These are phyloP conservation scores for Octodon degus DNA, from an alignment of 2,113 vertebrate species.

Conservation along the genomic window DNA sequence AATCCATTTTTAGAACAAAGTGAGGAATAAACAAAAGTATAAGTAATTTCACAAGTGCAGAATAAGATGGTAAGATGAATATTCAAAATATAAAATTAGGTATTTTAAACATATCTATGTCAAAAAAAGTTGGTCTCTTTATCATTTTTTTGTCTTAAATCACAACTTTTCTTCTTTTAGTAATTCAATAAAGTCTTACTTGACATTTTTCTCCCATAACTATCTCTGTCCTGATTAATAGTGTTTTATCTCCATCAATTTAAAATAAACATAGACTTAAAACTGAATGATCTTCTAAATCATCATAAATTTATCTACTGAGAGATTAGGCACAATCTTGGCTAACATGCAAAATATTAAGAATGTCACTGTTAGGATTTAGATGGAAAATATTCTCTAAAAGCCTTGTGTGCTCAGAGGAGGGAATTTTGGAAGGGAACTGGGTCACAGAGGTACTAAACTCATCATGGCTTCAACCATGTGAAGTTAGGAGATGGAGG, in stretches of 20 bases:
- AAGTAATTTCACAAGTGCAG: conserved; percentile 63
- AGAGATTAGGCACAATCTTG: not conserved
- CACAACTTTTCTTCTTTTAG: not conserved
- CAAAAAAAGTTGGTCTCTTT: conserved; percentile 51
- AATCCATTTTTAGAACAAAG: conserved; percentile 72
- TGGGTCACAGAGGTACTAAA: not conserved
- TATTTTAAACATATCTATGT: conserved; percentile 63
- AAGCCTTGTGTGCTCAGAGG: not conserved
- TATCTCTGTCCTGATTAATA: not conserved
- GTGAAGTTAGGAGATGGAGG: not conserved
- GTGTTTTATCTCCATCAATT: conserved; percentile 22
- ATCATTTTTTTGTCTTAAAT: not conserved
- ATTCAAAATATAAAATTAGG: conserved; percentile 63
- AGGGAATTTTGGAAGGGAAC: not conserved
- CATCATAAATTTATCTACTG: not conserved
- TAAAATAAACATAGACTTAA: not conserved
- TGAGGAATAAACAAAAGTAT: conserved; percentile 72
- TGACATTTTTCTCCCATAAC: not conserved
- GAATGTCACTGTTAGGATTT: not conserved
- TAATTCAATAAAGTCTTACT: not conserved
- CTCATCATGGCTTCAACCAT: not conserved
- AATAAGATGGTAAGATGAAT: conserved; percentile 52
- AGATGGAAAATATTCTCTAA: not conserved
- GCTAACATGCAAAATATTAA: not conserved
- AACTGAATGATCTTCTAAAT: conserved; percentile 15